Evolutionary conservation across 2,113 vertebrate genomes (phyloP), one percentile per base, ranked within the genome.

Genomic region (Glaucidium brasilianum): DNA sequence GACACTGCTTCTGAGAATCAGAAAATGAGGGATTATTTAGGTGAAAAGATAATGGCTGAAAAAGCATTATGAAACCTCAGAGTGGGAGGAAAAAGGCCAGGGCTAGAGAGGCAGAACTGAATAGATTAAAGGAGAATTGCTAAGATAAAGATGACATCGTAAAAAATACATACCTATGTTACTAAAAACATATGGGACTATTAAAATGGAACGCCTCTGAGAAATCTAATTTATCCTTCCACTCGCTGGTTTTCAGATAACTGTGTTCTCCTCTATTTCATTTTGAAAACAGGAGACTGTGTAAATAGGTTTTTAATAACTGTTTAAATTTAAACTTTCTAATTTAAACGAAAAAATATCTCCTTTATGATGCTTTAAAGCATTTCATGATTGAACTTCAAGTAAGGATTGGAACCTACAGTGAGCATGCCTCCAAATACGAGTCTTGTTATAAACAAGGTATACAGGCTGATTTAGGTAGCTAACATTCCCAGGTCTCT

Each of bases 1-100:
- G 94, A 78, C 62, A 60, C 58, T 95, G 84, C 82, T 94, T 74
- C 93, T 93, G 85, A 90, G 92, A 96, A 94, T 88, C 41, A 0
- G 92, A 97, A 96, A 97, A 97, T 94, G 92, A 96, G 82, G 50
- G 94, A 97, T 97, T 96, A 97, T 95, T 96, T 96, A 92, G 94
- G 92, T 96, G 96, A 93, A 96, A 95, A 89, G 93, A 96, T 94
- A 90, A 96, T 97, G 91, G 62, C 84, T 92, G 90, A 79, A 96
- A 96, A 92, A 91, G 86, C 81, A 90, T 94, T 96, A 91, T 68
- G 84, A 96, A 96, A 94, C 74, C 78, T 85, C 43, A 66, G 67
- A 88, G 43, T 73, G 68, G 82, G 88, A 95, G 81, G 67, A 94
- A 96, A 85, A 95, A 67, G 75, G 81, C 74, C 75, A 94, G 62